Evolutionary conservation across 2,888 invertebrate species (phyloP), one percentile per base, ranked within the genome.

Genomic region (Melieria omissa): DNA sequence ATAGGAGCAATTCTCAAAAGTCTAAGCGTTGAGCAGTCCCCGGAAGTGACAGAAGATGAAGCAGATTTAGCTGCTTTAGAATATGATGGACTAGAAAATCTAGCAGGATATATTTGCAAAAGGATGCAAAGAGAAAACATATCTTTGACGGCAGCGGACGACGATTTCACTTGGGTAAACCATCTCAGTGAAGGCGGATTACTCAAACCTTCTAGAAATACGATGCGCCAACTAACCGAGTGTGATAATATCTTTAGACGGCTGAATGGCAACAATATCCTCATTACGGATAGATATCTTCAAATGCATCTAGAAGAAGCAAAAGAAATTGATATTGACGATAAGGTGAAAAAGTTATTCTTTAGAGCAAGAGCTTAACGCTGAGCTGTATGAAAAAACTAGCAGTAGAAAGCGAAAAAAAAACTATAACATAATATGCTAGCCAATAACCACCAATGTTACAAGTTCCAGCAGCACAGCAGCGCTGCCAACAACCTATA

Each of bases 141-240:
- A 12, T 60, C 16, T 12, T 4, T 57, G 9, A 57, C n/a, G n/a
- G n/a, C n/a, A n/a, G n/a, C n/a, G n/a, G n/a, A n/a, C n/a, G n/a
- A n/a, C n/a, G 55, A 58, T 3, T 75, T 47, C 47, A 29, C 75
- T 6, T 73, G 68, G 68, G 70, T 73, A 10, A 70, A 54, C 58
- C 73, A 75, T 41, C 45, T 75, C 3, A 65, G 47, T 55, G 73
- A 76, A 67, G 73, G 68, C 9, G 74, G 74, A 16, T 52, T 74
- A 12, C 55, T 60, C 8, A 74, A 74, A 42, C 74, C 74, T 45
- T 64, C 74, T 9, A 3, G 14, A 1, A 16, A 52, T 12, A 10
- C 62, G 16, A 74, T 75, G 69, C 45, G 9, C 8, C 46, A 44
- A 12, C 44, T 62, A 44, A 46, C 6, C 6, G 8, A 10, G 12